Conservation (phyloP, 2,797 vertebrate species). For the Poeciliopsis turneri region DNA sequence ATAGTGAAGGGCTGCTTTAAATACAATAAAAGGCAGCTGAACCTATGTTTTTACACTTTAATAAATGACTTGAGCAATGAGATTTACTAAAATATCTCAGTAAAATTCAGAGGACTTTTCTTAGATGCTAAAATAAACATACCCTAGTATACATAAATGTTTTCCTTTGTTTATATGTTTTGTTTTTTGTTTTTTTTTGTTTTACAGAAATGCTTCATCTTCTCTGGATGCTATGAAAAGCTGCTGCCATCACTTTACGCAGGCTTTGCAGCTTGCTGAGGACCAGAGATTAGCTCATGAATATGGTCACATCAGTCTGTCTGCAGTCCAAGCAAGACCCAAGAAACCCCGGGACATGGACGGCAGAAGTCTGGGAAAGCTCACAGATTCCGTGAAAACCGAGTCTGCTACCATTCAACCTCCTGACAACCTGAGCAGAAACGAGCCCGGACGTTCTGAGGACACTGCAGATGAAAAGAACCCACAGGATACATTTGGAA, state of each 20-base stretch:
- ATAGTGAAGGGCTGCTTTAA: background rate
- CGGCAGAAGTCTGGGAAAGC: background rate
- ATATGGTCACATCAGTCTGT: constrained; percentile 61
- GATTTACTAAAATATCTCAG: background rate
- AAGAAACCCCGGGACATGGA: constrained; percentile 5
- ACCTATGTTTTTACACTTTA: background rate
- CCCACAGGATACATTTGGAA: background rate
- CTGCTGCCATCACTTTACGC: constrained; percentile 74
- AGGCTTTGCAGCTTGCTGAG: constrained; percentile 82
- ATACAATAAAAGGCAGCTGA: background rate
- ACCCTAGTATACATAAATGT: background rate
- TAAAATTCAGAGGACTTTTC: background rate
- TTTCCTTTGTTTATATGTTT: background rate
- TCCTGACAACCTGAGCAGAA: background rate
- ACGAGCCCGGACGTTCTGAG: constrained; percentile 7
- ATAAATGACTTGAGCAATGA: background rate
- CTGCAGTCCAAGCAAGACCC: constrained; percentile 6
- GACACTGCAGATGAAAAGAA: constrained; percentile 22
- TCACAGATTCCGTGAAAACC: constrained; percentile 40
- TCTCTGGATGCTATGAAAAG: constrained; percentile 64
- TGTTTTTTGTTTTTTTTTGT: background rate
- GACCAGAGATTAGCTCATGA: constrained; percentile 87
- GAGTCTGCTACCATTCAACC: constrained; percentile 36
- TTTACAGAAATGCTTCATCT: constrained; percentile 66
- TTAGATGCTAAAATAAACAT: background rate